Base-by-base conservation (phyloP, 2,113 vertebrate species). In the Penelope pileata region DNA sequence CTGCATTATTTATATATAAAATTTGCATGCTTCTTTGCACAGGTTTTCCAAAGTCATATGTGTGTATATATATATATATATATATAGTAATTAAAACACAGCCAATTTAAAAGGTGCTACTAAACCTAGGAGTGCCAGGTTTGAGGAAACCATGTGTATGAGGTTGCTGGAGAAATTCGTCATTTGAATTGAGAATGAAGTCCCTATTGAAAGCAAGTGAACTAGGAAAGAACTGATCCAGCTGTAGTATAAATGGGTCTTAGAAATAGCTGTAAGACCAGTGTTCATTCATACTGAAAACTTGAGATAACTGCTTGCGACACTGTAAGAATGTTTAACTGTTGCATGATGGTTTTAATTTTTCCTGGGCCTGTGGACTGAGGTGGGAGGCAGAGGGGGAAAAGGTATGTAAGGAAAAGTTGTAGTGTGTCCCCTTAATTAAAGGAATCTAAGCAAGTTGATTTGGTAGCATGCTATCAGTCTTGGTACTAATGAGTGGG, bases 161-260 rank as follows among this genome's bases (percentile, higher is more conserved):
- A 90, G 68, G 54, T 50, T 90, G 43, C 50, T 80, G 82, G 75
- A 90, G 59, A 6, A 16, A 54, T 92, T 82, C 77, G 70, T 83
- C 54, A 74, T 85, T 59, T 85, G 50, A 88, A 76, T 88, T 76
- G 67, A 92, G 81, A 87, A 80, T 59, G 74, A 92, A 89, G 66
- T 40, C 22, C 9, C 34, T 76, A 9, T 62, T 92, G 84, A 85
- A 87, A 87, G 54, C 53, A 85, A 90, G 86, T 78, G n/a, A 95
- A 69, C 56, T 93, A 59, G 54, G 75, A 59, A 85, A 88, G 68
- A 87, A 73, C 60, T 32, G 78, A 85, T 87, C 62, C 70, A 89
- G 40, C 53, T 87, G 45, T 74, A 69, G 45, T 91, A 50, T 85
- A 82, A 95, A 78, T 74, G 38, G 58, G 54, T 50, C 59, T 87